Conservation (phyloP, 2,113 vertebrate species). For the Dromiciops gliroides region DNA sequence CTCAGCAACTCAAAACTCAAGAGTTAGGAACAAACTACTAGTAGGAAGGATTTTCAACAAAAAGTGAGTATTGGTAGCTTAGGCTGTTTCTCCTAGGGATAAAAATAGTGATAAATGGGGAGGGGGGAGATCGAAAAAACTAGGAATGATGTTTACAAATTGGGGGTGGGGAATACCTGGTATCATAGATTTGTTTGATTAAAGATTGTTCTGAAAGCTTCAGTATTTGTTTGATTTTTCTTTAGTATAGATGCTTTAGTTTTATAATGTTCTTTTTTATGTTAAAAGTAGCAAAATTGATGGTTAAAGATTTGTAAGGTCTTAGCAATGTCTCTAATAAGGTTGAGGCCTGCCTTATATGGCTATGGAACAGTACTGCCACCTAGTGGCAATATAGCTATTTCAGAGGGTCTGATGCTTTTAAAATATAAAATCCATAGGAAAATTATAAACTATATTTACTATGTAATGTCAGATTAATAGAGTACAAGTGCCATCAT, state of each 20-base stretch:
- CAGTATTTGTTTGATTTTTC: conserved; percentile 13
- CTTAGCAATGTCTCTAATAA: conserved; percentile 4
- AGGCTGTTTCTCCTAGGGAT: neutral
- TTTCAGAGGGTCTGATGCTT: neutral
- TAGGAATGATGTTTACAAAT: neutral
- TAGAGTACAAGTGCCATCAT: neutral
- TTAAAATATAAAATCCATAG: neutral
- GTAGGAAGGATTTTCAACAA: neutral
- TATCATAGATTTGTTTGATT: conserved; percentile 27
- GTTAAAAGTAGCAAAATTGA: neutral
- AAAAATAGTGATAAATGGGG: neutral
- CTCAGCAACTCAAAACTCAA: neutral
- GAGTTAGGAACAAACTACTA: neutral
- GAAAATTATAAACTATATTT: conserved; percentile 31
- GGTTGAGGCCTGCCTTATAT: too few species aligned
- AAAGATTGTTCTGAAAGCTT: conserved; percentile 38
- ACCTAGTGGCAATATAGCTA: neutral
- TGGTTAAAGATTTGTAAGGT: neutral
- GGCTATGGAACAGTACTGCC: neutral
- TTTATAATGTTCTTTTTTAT: conserved; percentile 10
- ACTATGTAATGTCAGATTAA: conserved; percentile 25
- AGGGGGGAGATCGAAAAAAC: neutral
- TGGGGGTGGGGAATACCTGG: neutral
- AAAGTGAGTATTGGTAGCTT: neutral
- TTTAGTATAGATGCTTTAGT: conserved; percentile 40